Conservation (phyloP, 2,888 invertebrate genomes). For the Melanotus villosus region DNA sequence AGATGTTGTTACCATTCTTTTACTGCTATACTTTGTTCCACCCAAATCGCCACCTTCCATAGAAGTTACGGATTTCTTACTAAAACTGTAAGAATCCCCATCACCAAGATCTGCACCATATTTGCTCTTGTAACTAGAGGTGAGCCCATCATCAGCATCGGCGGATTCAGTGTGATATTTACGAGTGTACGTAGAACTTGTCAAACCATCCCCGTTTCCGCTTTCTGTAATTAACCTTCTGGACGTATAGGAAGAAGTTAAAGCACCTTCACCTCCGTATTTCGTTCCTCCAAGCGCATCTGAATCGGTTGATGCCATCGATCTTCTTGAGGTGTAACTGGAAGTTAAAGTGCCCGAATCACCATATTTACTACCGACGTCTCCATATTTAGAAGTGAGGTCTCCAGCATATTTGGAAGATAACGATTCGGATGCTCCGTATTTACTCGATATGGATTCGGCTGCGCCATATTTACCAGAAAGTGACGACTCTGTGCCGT, state of each 20-base stretch:
- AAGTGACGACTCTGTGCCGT: slow-evolving; percentile 28
- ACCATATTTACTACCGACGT: slow-evolving; percentile 7
- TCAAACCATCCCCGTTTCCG: slow-evolving; percentile 29
- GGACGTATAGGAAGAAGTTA: slow-evolving; percentile 23
- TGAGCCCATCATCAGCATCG: slow-evolving; percentile 32
- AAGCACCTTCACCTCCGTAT: slow-evolving; percentile 31
- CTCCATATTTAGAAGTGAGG: slow-evolving; percentile 43
- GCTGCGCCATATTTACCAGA: slow-evolving; percentile 38
- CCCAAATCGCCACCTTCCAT: slow-evolving; percentile 43
- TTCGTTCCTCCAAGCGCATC: slow-evolving; percentile 36
- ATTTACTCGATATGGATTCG: slow-evolving; percentile 40
- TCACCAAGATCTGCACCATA: slow-evolving; percentile 45
- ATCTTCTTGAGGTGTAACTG: slow-evolving; percentile 52
- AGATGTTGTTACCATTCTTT: slow-evolving; percentile 27
- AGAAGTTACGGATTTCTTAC: slow-evolving; percentile 52
- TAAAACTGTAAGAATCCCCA: slow-evolving; percentile 56
- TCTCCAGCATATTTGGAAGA: slow-evolving; percentile 41
- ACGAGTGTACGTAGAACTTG: slow-evolving; percentile 30
- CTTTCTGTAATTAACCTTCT: slow-evolving; percentile 26
- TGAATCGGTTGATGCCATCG: slow-evolving; percentile 16
- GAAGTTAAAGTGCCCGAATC: slow-evolving; percentile 45
- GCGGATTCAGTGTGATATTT: slow-evolving; percentile 34
- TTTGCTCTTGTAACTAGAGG: slow-evolving; percentile 21
- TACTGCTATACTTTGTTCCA: slow-evolving; percentile 37
- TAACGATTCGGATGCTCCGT: slow-evolving; percentile 37